Conservation (phyloP, 2,113 vertebrate genomes). For the Ptilorrhoa leucosticta region DNA sequence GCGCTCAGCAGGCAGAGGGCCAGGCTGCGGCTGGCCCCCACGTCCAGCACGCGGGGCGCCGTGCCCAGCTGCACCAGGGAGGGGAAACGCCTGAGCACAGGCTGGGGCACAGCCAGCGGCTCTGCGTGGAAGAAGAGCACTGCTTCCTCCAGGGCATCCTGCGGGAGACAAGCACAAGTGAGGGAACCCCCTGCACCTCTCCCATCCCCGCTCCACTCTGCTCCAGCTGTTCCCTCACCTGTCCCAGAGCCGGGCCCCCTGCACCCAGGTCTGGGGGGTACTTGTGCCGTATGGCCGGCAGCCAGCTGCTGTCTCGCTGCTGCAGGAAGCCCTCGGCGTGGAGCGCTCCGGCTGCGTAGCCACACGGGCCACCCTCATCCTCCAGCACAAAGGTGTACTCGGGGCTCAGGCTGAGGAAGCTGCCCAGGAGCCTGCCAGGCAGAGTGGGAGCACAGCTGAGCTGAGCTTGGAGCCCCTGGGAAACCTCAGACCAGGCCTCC, state of each 20-base stretch:
- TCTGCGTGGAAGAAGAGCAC: constrained; percentile 74
- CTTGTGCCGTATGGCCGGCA: constrained; percentile 70
- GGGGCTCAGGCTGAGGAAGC: constrained; percentile 78
- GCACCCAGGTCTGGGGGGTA: not conserved
- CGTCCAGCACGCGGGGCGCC: constrained; percentile 74
- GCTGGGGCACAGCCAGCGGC: constrained; percentile 76
- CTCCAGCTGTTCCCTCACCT: not conserved
- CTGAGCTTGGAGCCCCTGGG: not conserved
- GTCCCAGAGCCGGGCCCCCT: not conserved
- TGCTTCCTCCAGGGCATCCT: constrained; percentile 70
- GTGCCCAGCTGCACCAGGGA: constrained; percentile 81
- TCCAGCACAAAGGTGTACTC: constrained; percentile 85
- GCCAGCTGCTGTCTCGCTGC: constrained; percentile 78
- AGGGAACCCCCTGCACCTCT: not conserved
- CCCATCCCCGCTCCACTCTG: accelerated
- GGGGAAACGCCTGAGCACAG: constrained; percentile 82
- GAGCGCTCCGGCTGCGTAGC: constrained; percentile 76
- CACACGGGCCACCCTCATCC: constrained; percentile 79
- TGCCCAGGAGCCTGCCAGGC: constrained; percentile 75
- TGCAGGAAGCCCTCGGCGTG: constrained; percentile 78
- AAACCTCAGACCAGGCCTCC: not conserved
- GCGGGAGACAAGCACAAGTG: not conserved
- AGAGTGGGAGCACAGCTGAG: not conserved
- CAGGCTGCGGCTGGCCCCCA: constrained; percentile 77
- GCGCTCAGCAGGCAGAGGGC: constrained; percentile 77